Evolutionary conservation across 1,140 invertebrate genomes (phyloP).

Genomic region (Brachionus angularis): DNA sequence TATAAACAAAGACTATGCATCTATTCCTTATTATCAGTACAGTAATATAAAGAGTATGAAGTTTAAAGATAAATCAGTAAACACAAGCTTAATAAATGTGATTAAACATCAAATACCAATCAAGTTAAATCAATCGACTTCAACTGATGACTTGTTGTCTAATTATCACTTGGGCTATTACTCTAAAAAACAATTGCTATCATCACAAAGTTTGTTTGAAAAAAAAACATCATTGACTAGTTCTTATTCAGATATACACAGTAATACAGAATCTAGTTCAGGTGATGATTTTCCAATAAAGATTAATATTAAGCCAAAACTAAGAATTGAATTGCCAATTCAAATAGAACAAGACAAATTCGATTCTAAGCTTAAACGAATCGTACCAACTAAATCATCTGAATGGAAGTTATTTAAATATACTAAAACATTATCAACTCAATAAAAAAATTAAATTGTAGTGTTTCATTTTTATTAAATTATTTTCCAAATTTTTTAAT

Average conservation of each 20-base stretch:
- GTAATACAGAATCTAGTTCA: too few species aligned
- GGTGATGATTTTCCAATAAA: too few species aligned
- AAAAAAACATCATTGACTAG: not conserved
- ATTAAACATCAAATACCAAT: too few species aligned
- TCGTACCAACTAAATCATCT: too few species aligned
- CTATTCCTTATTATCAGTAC: slow-evolving; percentile 37
- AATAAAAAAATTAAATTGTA: too few species aligned
- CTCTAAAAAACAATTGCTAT: slow-evolving; percentile 22
- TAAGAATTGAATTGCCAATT: too few species aligned
- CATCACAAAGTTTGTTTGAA: slow-evolving; percentile 29
- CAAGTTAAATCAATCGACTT: slow-evolving; percentile 26
- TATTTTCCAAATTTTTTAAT: too few species aligned
- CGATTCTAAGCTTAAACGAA: too few species aligned
- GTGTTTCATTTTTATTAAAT: too few species aligned
- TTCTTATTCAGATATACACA: not conserved
- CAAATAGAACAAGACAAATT: too few species aligned
- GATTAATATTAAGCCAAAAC: not conserved
- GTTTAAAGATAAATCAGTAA: not conserved
- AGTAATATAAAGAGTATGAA: not conserved
- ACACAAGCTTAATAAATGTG: not conserved
- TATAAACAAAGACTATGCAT: slow-evolving; percentile 25
- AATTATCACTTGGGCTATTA: not conserved
- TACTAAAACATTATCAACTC: too few species aligned
- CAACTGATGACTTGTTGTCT: slow-evolving; percentile 31
- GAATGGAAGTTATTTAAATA: too few species aligned